Evolutionary conservation across 2,797 vertebrate species (phyloP).

Genomic region (Odontamblyopus lacepedii): DNA sequence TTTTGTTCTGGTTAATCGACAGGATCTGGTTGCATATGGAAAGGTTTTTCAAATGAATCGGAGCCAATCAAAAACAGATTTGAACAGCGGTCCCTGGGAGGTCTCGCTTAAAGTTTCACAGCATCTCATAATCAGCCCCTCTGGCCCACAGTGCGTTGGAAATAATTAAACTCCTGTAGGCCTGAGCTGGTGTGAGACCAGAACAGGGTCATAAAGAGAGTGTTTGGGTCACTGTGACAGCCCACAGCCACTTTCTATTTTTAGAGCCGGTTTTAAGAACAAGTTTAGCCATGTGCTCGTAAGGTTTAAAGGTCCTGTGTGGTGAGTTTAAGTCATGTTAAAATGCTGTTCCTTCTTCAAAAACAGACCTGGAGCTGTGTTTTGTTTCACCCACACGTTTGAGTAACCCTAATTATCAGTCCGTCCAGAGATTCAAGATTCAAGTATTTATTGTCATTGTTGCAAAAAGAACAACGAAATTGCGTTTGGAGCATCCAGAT

Average conservation of each 20-base stretch:
- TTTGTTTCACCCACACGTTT: too few relatives aligned
- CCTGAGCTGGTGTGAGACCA: conserved; percentile 8
- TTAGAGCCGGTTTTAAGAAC: conserved; percentile 11
- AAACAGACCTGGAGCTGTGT: too few relatives aligned
- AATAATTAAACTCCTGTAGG: conserved; percentile 10
- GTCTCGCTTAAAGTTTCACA: conserved; percentile 25
- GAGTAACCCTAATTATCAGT: too few relatives aligned
- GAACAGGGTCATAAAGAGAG: conserved; percentile 19
- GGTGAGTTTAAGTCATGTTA: too few relatives aligned
- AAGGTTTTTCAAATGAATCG: conserved; percentile 35
- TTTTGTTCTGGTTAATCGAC: conserved; percentile 21
- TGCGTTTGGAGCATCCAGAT: too few relatives aligned
- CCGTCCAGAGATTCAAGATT: too few relatives aligned
- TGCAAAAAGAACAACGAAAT: too few relatives aligned
- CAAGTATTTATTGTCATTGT: too few relatives aligned
- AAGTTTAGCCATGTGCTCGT: not conserved
- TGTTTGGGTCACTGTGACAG: conserved; percentile 18
- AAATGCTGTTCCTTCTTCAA: too few relatives aligned
- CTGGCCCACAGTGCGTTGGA: conserved; percentile 11
- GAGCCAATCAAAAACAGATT: conserved; percentile 42
- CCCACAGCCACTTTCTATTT: conserved; percentile 1
- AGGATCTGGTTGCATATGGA: conserved; percentile 25
- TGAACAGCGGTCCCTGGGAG: conserved; percentile 36
- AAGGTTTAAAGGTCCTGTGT: too few relatives aligned
- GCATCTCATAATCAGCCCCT: conserved; percentile 24